Evolutionary conservation across 2,797 vertebrate species (phyloP).

Genomic region (Buphagus erythrorhynchus): DNA sequence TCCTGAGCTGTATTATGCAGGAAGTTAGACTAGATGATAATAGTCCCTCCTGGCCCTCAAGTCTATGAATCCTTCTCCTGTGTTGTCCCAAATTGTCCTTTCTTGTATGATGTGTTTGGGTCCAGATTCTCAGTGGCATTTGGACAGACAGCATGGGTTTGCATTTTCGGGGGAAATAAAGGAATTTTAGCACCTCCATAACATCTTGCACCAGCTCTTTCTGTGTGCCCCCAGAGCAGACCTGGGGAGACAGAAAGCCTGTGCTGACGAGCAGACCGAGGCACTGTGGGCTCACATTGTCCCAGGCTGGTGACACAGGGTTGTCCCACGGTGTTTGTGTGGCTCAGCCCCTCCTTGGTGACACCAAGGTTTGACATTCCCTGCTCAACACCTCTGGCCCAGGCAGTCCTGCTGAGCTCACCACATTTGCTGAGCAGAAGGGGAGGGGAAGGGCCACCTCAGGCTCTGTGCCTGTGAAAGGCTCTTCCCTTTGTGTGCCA

Average conservation of each 20-base stretch:
- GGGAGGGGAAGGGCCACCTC: rapidly evolving
- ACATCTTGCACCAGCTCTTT: neutral
- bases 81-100: neutral
- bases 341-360: neutral
- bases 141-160: rapidly evolving
- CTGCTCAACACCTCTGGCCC: neutral
- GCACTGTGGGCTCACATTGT: rapidly evolving
- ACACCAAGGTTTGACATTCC: neutral
- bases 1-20: neutral
- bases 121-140: neutral
- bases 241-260: neutral
- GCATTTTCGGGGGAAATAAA: neutral
- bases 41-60: neutral
- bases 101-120: neutral
- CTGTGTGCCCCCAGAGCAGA: neutral
- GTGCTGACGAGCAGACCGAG: rapidly evolving
- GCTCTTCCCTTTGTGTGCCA: neutral
- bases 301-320: rapidly evolving
- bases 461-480: neutral
- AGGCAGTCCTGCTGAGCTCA: rapidly evolving
- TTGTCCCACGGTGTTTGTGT: rapidly evolving
- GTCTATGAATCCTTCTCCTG: neutral
- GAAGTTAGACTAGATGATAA: neutral
- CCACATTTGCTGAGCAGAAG: rapidly evolving
- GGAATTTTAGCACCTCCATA: neutral